phyloP scores from a whole-genome alignment of 2,113 vertebrate species.

The Alosa alosa region DNA sequence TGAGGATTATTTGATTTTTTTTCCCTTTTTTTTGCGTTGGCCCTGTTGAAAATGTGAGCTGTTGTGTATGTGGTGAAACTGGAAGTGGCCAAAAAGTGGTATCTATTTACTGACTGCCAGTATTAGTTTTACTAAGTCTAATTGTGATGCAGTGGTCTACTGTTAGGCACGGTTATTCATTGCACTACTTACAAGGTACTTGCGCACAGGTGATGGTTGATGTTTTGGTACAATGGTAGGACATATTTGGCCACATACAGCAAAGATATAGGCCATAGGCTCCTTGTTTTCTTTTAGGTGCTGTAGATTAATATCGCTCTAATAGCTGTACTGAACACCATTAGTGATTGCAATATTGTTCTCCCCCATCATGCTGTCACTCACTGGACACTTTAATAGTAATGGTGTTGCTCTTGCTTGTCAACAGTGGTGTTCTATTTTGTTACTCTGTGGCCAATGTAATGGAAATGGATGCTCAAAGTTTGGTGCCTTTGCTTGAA shows the following conservation, averaged over 20 bases:
- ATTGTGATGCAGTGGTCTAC: conserved; percentile 45
- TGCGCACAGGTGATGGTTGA: conserved; percentile 4
- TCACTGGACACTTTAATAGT: conserved; percentile 25
- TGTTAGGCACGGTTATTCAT: conserved; percentile 38
- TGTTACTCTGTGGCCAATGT: conserved; percentile 38
- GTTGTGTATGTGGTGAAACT: conserved; percentile 40
- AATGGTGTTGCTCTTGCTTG: conserved; percentile 40
- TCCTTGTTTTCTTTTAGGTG: conserved; percentile 26
- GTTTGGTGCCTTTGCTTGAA: conserved; percentile 63
- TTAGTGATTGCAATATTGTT: conserved; percentile 41
- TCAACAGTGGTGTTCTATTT: conserved; percentile 43
- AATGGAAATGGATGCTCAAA: conserved; percentile 37
- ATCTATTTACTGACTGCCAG: conserved; percentile 47
- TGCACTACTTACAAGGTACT: conserved; percentile 59
- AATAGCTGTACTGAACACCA: conserved; percentile 28
- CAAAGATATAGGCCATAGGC: conserved; percentile 20
- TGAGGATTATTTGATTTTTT: conserved; percentile 60
- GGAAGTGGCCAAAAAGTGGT: conserved; percentile 27
- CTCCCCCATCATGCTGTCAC: conserved; percentile 17
- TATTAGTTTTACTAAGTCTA: conserved; percentile 52
- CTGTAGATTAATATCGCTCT: conserved; percentile 8
- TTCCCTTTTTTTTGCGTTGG: background rate
- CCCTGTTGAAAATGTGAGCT: conserved; percentile 24
- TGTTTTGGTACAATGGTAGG: conserved; percentile 9
- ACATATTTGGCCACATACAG: conserved; percentile 26